Base-by-base conservation (phyloP, 2,888 invertebrate genomes). In the Portevinia maculata region DNA sequence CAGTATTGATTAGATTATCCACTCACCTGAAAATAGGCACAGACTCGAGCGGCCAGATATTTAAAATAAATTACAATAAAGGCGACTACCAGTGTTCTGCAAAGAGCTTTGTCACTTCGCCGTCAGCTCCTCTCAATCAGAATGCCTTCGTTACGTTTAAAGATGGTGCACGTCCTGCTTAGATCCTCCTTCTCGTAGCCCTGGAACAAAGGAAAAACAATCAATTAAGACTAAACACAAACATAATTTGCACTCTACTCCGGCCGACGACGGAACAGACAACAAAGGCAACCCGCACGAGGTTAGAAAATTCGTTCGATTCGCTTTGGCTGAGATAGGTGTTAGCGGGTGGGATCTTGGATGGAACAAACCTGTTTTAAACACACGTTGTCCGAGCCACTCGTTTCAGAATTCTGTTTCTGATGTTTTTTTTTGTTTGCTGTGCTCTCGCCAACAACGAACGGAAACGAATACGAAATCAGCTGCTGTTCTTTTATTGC, bases 11-110 rank as follows among this genome's bases (percentile, higher is more conserved):
- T 24, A 64, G 34, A 50, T 1, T 74, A 75, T 75, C 50, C 75
- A 81, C 79, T 81, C 64, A 81, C 79, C 79, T 75, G 75, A 75
- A 75, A 75, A 79, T 79, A 74, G 62, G 37, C 74, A 79, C 73
- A 71, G 74, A 64, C 55, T 57, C 55, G 32, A 50, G 64, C 46
- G 48, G 67, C 46, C 60, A 39, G 65, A 48, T 48, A 53, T 71
- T 19, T 9, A 13, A 21, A 48, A 41, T 11, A 17, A 15, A 46
- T 46, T 28, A 19, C 8, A 5, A 5, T 48, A 28, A 8, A 74
- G 46, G 55, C 55, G 70, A 53, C 79, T 75, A 79, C 79, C 75
- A 81, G 81, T 71, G 39, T 39, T 15, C 21, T 46, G 13, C 28
- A 11, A 19, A 32, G 48, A 65, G 57, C 48, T 74, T 65, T 65